Percentiles rank a stretch among this genome's conserved stretches.
These are phyloP conservation scores for Amphimallon solstitiale DNA, from an alignment of 2,888 invertebrate genomes.

Conservation along the genomic window DNA sequence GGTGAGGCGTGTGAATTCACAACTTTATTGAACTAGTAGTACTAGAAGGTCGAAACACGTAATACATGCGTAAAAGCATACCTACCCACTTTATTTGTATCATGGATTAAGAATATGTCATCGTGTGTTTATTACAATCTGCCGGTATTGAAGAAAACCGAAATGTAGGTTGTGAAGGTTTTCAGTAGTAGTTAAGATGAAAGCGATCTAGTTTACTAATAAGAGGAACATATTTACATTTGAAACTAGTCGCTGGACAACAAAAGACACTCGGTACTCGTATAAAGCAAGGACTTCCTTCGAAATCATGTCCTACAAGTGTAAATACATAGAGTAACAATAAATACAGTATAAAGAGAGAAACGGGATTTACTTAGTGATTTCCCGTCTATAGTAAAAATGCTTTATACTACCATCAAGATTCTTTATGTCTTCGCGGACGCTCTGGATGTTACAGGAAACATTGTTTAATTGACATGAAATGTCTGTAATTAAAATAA, in stretches of 20 bases:
- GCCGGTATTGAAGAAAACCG: too few relatives aligned
- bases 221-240: conserved; percentile 15
- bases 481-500: conserved; percentile 37
- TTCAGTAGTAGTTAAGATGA: not conserved
- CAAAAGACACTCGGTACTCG: conserved; percentile 37
- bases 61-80: too few relatives aligned
- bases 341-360: conserved; percentile 23
- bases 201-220: conserved; percentile 3
- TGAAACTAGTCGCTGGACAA: conserved; percentile 17
- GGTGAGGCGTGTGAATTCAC: too few relatives aligned
- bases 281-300: conserved; percentile 34
- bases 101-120: too few relatives aligned
- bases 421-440: conserved; percentile 15
- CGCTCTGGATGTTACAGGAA: conserved; percentile 33
- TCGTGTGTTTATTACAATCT: not conserved
- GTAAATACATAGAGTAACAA: conserved; percentile 9
- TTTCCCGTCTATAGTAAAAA: conserved; percentile 13
- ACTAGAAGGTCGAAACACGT: too few relatives aligned
- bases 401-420: conserved; percentile 3
- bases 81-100: too few relatives aligned
- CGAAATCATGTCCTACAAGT: conserved; percentile 17
- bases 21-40: too few relatives aligned
- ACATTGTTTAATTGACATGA: conserved; percentile 38
- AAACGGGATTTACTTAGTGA: conserved; percentile 36
- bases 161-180: too few relatives aligned